Conservation (phyloP, 2,888 invertebrate genomes). For the Drosophila testacea region DNA sequence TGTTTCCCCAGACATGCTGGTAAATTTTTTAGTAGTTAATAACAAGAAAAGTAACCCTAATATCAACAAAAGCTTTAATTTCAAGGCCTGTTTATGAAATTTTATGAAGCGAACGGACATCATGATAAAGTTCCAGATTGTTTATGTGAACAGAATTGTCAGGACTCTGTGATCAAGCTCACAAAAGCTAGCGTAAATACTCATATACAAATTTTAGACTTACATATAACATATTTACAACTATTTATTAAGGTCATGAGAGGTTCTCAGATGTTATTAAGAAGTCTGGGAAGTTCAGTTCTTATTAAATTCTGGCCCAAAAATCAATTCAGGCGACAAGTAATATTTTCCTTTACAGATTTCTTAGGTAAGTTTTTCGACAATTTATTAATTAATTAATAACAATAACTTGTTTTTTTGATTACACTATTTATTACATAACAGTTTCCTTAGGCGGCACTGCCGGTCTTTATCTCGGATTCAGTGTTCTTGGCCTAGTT, state of each 20-base stretch:
- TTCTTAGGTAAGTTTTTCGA: conserved; percentile 75
- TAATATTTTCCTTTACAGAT: conserved; percentile 84
- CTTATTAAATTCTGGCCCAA: conserved; percentile 74
- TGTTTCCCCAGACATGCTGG: conserved; percentile 78
- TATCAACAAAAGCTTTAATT: not conserved
- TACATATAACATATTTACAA: not conserved
- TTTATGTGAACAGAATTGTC: conserved; percentile 81
- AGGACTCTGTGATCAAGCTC: conserved; percentile 74
- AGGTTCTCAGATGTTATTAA: conserved; percentile 72
- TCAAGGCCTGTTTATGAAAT: conserved; percentile 57
- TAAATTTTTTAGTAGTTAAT: conserved; percentile 32
- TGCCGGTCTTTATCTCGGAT: conserved; percentile 91
- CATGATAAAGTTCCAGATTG: conserved; percentile 61
- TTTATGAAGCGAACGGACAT: conserved; percentile 50
- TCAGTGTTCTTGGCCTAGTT: conserved; percentile 91
- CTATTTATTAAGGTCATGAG: conserved; percentile 52
- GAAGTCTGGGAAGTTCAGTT: conserved; percentile 71
- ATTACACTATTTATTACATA: not conserved
- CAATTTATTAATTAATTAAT: not conserved
- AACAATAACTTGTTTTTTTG: not conserved
- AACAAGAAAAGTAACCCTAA: not conserved
- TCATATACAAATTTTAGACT: not conserved
- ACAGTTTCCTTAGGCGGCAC: conserved; percentile 92
- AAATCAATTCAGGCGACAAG: conserved; percentile 79
- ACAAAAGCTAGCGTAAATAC: conserved; percentile 58